A percentile compares a stretch with the other conserved stretches of the same genome.
phyloP scores from a whole-genome alignment of 2,888 invertebrate species.

The Himalopsyche tibetana region DNA sequence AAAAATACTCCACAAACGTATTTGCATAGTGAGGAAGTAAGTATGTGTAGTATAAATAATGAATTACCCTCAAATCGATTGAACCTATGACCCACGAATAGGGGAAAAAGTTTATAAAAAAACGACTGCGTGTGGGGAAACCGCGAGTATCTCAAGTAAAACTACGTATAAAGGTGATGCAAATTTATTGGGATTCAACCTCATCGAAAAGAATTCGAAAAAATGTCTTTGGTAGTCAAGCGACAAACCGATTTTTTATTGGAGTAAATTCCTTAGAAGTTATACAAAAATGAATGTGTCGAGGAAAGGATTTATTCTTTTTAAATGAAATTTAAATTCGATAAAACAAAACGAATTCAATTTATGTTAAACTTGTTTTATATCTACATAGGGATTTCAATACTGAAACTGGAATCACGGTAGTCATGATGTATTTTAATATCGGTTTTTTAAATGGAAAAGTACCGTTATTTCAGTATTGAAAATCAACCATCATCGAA shows the following conservation, averaged over 20 bases:
- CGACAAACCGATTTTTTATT: constrained; percentile 17
- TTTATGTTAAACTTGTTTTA: too few species aligned
- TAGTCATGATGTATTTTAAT: too few species aligned
- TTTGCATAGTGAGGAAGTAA: constrained; percentile 22
- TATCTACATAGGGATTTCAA: too few species aligned
- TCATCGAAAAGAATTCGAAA: constrained; percentile 52
- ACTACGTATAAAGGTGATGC: constrained; percentile 55
- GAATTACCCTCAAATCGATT: constrained; percentile 64
- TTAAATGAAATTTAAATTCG: too few species aligned
- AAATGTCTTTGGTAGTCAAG: constrained; percentile 28
- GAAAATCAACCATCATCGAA: too few species aligned
- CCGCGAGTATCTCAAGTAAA: constrained; percentile 40
- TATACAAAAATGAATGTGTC: neutral
- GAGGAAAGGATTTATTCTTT: neutral
- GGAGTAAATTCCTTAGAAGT: neutral
- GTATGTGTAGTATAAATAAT: constrained; percentile 61
- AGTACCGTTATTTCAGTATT: too few species aligned
- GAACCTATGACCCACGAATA: constrained; percentile 52
- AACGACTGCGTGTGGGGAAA: constrained; percentile 49
- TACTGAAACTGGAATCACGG: too few species aligned
- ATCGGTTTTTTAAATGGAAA: too few species aligned
- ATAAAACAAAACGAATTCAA: too few species aligned
- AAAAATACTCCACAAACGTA: constrained; percentile 46
- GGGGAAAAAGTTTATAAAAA: constrained; percentile 59
- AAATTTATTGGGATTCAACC: constrained; percentile 61